phyloP scores from a whole-genome alignment of 2,888 invertebrate genomes.

The Heliconius sara region DNA sequence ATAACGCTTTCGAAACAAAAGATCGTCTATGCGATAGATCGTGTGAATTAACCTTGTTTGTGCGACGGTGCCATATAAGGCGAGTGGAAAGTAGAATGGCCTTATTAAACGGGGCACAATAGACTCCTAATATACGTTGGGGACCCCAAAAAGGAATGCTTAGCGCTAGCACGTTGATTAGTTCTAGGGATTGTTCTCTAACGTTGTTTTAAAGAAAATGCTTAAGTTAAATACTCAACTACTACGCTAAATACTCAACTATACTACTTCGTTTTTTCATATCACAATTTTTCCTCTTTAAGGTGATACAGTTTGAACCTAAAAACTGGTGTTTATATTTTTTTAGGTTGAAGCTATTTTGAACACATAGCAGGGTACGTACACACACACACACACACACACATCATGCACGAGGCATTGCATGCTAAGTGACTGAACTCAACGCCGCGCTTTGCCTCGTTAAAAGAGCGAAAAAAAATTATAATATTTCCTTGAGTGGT shows the following conservation, averaged over 20 bases:
- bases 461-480: too few species aligned
- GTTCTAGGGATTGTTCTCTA: constrained; percentile 39
- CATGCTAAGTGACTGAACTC: neutral
- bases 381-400: too few species aligned
- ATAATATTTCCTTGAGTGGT: too few species aligned
- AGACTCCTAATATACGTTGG: constrained; percentile 54
- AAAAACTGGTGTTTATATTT: neutral
- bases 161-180: constrained; percentile 48
- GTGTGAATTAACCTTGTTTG: constrained; percentile 68
- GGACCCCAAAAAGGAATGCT: constrained; percentile 47
- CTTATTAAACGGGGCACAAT: constrained; percentile 67
- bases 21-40: constrained; percentile 49
- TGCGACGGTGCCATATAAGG: constrained; percentile 61
- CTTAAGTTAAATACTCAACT: neutral
- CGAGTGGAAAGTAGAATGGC: constrained; percentile 61
- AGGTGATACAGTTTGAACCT: neutral
- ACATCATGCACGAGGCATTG: neutral
- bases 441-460: too few species aligned
- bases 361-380: neutral
- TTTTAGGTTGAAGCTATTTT: neutral
- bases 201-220: constrained; percentile 25
- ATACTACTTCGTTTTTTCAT: neutral
- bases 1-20: constrained; percentile 44
- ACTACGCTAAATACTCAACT: too few species aligned
- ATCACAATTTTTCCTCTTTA: neutral